phyloP scores from a whole-genome alignment of 1,140 invertebrate species.

The Lysiphlebus fabarum region DNA sequence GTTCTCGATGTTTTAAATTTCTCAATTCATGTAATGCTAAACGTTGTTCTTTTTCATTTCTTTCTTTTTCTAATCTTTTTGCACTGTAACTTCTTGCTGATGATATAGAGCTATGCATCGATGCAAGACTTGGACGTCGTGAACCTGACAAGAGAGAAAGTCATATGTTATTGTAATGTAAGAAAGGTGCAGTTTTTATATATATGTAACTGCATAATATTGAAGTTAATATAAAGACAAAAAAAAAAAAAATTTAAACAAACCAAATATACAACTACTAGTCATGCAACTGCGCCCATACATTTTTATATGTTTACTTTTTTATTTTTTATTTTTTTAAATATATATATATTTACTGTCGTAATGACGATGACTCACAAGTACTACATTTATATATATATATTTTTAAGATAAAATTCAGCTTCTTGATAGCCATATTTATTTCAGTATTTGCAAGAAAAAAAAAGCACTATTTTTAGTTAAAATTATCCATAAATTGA shows the following conservation, averaged over 20 bases:
- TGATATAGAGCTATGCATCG: slow-evolving; percentile 73
- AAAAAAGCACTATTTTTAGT: too few species aligned
- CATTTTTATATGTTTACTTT: background rate
- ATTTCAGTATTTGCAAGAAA: too few species aligned
- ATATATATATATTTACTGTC: too few species aligned
- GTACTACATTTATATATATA: background rate
- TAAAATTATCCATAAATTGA: too few species aligned
- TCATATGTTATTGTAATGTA: slow-evolving; percentile 12
- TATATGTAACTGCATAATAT: background rate
- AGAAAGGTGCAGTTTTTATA: background rate
- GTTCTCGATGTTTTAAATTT: slow-evolving; percentile 57
- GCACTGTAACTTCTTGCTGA: slow-evolving; percentile 77
- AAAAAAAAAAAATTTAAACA: slow-evolving; percentile 5
- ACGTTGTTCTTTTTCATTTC: slow-evolving; percentile 72
- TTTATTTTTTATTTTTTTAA: background rate
- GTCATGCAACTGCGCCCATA: slow-evolving; percentile 5
- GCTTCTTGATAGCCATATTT: too few species aligned
- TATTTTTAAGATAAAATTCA: too few species aligned
- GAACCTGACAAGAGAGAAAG: slow-evolving; percentile 61
- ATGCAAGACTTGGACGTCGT: slow-evolving; percentile 75
- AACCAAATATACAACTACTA: background rate
- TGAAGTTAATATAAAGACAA: background rate
- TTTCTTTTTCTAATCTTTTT: slow-evolving; percentile 70
- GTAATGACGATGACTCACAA: slow-evolving; percentile 1
- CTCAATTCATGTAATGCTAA: slow-evolving; percentile 68